A percentile compares a stretch with the other conserved stretches of the same genome.
Conservation (phyloP, 2,113 vertebrate species). For the Urocolius indicus region DNA sequence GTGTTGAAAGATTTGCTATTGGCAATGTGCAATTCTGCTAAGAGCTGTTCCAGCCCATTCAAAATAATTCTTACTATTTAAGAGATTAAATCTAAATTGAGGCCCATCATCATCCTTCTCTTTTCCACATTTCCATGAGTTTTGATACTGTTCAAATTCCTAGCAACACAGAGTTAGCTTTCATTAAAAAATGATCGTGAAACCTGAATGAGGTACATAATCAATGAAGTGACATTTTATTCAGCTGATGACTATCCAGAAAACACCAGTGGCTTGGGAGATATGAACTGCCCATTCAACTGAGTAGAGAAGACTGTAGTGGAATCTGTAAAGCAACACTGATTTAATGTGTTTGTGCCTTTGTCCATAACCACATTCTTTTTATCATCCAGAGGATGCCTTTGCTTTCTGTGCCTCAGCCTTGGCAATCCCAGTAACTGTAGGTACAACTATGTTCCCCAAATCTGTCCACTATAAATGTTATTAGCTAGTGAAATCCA, state of each 20-base stretch:
- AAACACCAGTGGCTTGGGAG: rapidly evolving
- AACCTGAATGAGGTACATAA: not conserved
- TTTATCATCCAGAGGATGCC: not conserved
- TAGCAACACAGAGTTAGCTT: not conserved
- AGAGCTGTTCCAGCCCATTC: not conserved
- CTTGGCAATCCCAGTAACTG: not conserved
- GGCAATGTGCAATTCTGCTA: not conserved
- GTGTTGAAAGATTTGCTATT: not conserved
- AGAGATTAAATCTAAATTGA: not conserved
- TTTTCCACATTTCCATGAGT: not conserved
- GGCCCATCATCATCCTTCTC: not conserved
- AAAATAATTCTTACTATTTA: not conserved
- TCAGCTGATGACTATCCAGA: not conserved
- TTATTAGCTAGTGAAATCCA: not conserved
- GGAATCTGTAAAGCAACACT: not conserved
- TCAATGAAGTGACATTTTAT: not conserved
- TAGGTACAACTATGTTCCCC: not conserved
- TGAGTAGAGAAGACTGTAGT: not conserved
- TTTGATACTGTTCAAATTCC: not conserved
- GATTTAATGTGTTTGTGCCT: not conserved
- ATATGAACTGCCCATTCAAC: not conserved
- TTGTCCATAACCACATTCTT: not conserved
- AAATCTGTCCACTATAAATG: not conserved
- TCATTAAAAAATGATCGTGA: not conserved
- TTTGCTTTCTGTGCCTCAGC: not conserved